Evolutionary conservation across 2,113 vertebrate genomes (phyloP).

Genomic region (Mastomys coucha): DNA sequence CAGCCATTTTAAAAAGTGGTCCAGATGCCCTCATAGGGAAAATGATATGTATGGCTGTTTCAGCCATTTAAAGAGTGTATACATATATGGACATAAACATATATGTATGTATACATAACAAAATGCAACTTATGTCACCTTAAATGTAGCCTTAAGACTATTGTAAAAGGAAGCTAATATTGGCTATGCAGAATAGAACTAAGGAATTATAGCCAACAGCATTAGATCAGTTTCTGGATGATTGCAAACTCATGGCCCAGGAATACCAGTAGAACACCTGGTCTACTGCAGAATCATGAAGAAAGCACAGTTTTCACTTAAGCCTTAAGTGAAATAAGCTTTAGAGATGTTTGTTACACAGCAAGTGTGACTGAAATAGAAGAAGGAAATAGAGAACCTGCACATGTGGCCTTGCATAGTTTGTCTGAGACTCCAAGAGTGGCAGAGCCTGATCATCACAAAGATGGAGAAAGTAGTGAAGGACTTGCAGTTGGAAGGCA

Average conservation of each 20-base stretch:
- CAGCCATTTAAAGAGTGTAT: neutral
- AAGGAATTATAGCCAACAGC: neutral
- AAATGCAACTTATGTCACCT: neutral
- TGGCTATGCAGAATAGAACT: neutral
- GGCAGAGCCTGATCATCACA: neutral
- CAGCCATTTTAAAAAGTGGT: neutral
- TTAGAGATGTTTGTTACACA: neutral
- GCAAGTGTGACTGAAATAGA: neutral
- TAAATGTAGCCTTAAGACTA: neutral
- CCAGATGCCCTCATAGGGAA: neutral
- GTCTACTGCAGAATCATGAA: neutral
- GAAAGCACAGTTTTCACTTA: slow-evolving; percentile 3
- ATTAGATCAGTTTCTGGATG: neutral
- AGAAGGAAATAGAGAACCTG: neutral
- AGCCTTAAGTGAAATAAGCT: neutral
- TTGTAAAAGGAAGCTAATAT: neutral
- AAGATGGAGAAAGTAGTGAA: neutral
- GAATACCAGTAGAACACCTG: neutral
- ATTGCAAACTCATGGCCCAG: neutral
- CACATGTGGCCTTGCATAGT: neutral
- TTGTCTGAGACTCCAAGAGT: neutral
- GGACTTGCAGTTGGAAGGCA: neutral
- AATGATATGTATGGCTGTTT: neutral
- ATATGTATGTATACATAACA: neutral
- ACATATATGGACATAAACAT: neutral